phyloP scores from a whole-genome alignment of 2,113 vertebrate species.

The Bujurquina vittata region DNA sequence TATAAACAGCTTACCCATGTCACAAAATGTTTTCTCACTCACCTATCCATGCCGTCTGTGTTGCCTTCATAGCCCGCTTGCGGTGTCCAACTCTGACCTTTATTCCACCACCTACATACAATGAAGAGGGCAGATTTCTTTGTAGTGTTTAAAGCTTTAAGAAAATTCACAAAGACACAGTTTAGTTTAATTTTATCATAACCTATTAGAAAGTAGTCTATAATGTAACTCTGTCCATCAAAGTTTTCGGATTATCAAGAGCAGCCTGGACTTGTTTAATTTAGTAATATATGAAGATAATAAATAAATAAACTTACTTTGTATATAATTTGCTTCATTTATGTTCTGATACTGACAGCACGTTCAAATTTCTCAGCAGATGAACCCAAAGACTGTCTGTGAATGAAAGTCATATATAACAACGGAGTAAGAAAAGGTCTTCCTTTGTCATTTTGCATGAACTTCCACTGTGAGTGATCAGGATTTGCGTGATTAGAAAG shows the following conservation, averaged over 20 bases:
- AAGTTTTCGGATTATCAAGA: background rate
- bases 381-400: background rate
- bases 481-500: background rate
- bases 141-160: too few relatives aligned
- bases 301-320: too few relatives aligned
- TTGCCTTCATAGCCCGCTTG: background rate
- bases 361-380: background rate
- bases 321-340: background rate
- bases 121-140: background rate
- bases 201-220: background rate
- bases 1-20: background rate
- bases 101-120: background rate
- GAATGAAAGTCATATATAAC: background rate
- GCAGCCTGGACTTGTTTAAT: background rate
- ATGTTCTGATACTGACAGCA: background rate
- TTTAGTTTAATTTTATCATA: background rate
- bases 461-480: constrained; percentile 2
- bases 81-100: background rate
- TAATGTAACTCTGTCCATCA: background rate
- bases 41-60: background rate
- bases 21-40: background rate
- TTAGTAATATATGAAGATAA: background rate
- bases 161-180: background rate
- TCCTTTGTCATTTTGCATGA: constrained; percentile 10
- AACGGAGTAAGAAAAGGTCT: background rate